Evolutionary conservation across 2,888 invertebrate genomes (phyloP), one percentile per base, ranked within the genome.

Genomic region (Hydrotaea cyrtoneurina): DNA sequence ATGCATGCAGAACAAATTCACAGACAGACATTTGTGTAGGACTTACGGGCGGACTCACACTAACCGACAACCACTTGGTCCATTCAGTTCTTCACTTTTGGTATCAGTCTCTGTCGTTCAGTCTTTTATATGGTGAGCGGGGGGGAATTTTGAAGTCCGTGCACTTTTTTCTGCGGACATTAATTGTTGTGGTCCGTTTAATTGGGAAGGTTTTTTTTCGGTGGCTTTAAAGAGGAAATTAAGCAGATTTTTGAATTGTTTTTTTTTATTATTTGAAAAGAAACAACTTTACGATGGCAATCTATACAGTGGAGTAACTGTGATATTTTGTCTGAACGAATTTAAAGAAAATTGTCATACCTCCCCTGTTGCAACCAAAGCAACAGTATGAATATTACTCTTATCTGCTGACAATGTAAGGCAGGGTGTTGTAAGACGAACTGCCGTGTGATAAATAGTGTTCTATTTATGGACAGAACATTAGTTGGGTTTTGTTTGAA

Each of bases 111-210:
- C 43, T 62, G 2, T 31, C 36, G 13, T 36, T 31, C 19, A 11
- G 17, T 19, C 36, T 31, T 2, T 31, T 31, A n/a, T 31, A 7
- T 43, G 17, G 39, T 31, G 11, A 4, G 43, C 62, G 13, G 23
- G 11, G 19, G 64, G 43, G 19, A 64, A 8, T 31, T 7, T 31
- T n/a, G n/a, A n/a, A n/a, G 73, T 80, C 46, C 57, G n/a, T 64
- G 19, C 57, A 69, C 59, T 76, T 81, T 78, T 78, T 62, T 75
- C 0, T 43, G 43, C 53, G 74, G 55, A 72, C 55, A 50, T 90
- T 90, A 90, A 90, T 90, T 90, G 90, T 89, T 89, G 90, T 90
- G 90, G 90, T 86, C 90, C 90, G 23, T 90, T 90, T 90, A 90
- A 90, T 90, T 90, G 90, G 90, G 88, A 88, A 89, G 89, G 89